phyloP scores from a whole-genome alignment of 2,797 vertebrate genomes.

The Melopsittacus undulatus region DNA sequence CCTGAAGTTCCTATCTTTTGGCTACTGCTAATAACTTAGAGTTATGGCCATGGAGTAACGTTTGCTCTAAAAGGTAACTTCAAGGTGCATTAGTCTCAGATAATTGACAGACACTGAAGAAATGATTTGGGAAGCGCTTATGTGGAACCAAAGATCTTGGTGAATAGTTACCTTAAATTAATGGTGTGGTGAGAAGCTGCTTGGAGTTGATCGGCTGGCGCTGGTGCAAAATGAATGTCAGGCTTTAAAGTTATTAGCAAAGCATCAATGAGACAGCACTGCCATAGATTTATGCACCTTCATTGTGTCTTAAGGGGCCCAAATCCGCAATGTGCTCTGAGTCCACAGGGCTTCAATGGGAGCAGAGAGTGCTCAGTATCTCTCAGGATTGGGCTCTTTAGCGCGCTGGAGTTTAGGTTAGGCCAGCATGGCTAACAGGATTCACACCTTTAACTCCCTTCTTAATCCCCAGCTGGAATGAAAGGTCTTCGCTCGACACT shows the following conservation, averaged over 20 bases:
- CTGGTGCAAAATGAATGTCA: conserved; percentile 3
- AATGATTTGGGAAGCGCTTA: conserved; percentile 22
- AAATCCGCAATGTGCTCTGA: background rate
- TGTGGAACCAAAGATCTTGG: conserved; percentile 5
- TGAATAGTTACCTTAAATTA: conserved; percentile 60
- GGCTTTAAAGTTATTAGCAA: conserved; percentile 57
- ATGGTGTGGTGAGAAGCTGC: background rate
- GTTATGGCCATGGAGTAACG: background rate
- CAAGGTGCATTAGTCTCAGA: conserved; percentile 19
- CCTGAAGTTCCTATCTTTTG: background rate
- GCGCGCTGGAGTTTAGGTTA: background rate
- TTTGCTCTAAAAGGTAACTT: conserved; percentile 34
- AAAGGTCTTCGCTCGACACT: conserved; percentile 66
- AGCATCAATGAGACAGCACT: background rate
- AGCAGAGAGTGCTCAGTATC: background rate
- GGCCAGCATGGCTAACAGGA: background rate
- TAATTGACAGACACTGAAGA: conserved; percentile 23
- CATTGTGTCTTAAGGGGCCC: background rate
- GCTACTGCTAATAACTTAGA: conserved; percentile 25
- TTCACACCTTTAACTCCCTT: conserved; percentile 23
- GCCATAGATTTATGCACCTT: background rate
- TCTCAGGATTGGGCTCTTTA: background rate
- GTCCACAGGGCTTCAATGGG: background rate
- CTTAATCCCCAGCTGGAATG: conserved; percentile 64
- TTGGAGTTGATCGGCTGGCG: conserved; percentile 35